These are phyloP conservation scores for Chromis chromis DNA, from an alignment of 2,797 vertebrate species.

Conservation along the genomic window DNA sequence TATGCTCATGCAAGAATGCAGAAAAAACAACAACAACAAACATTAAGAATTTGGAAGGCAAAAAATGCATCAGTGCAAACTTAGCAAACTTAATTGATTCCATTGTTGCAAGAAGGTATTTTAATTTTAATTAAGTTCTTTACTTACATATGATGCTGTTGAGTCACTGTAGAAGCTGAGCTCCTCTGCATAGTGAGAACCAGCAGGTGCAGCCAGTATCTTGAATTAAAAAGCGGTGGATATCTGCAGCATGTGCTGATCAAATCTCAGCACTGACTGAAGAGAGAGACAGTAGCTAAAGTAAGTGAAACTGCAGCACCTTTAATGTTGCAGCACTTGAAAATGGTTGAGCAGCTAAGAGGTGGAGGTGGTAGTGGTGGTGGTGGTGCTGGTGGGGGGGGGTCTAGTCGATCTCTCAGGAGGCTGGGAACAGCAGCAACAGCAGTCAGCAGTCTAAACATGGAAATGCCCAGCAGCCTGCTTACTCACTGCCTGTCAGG, in stretches of 20 bases:
- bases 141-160: constrained; percentile 61
- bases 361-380: neutral
- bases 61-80: neutral
- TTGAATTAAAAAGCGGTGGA: neutral
- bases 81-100: neutral
- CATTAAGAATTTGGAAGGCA: neutral
- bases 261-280: neutral
- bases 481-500: constrained; percentile 30
- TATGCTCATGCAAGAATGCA: neutral
- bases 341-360: constrained; percentile 27
- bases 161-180: constrained; percentile 13
- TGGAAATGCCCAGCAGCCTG: constrained; percentile 59
- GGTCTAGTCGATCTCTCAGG: constrained; percentile 16
- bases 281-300: neutral
- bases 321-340: constrained; percentile 27
- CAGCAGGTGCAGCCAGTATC: constrained; percentile 20
- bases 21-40: neutral
- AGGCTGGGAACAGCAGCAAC: constrained; percentile 30
- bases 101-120: neutral
- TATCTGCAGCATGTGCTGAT: constrained; percentile 4
- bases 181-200: constrained; percentile 49
- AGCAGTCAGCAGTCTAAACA: constrained; percentile 66
- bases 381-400: neutral
- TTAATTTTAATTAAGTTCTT: neutral
- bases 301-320: constrained; percentile 22